Base-by-base conservation (phyloP, 2,888 invertebrate species). In the Sepiola atlantica region DNA sequence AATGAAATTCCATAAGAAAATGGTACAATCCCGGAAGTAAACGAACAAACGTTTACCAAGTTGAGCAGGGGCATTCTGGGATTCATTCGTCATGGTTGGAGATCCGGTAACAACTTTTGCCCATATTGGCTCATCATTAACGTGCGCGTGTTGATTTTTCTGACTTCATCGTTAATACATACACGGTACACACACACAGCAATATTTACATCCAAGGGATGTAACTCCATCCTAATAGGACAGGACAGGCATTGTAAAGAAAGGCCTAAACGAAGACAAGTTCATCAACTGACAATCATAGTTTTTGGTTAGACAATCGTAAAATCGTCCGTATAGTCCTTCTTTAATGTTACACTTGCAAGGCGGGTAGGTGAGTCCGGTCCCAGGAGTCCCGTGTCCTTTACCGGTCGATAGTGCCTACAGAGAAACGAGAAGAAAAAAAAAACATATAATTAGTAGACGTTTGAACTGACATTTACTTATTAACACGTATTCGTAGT, bases 301-400 rank as follows among this genome's bases (percentile, higher is more conserved):
- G 92, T 21, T n/a, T 45, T n/a, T 21, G 92, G 35, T 95, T 95
- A 96, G 24, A 97, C 97, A 94, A 97, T 95, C 2, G 97, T 97
- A 94, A 96, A 97, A 94, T 96, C 96, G 35, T 96, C 96, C 8
- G 96, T 96, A 94, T 97, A 97, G 0, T 96, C 96, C 94, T 96
- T 96, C 91, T 96, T 96, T 92, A 92, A 28, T 54, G 54, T 24
- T 92, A 54, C 92, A 18, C 28, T 45, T 45, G 92, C 32, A n/a
- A 92, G 45, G 16, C 55, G 45, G 92, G 55, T n/a, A 2, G 92
- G 92, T 92, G 92, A 45, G 21, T 95, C 94, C 12, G 95, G 94
- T 61, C 95, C 95, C 92, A 92, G 94, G 24, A 95, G 95, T 90
- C 95, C 95, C 57, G 95, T 95, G 28, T 95, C 95, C 21, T 95